phyloP scores from a whole-genome alignment of 2,888 invertebrate species.

The Gymnosoma rotundatum region DNA sequence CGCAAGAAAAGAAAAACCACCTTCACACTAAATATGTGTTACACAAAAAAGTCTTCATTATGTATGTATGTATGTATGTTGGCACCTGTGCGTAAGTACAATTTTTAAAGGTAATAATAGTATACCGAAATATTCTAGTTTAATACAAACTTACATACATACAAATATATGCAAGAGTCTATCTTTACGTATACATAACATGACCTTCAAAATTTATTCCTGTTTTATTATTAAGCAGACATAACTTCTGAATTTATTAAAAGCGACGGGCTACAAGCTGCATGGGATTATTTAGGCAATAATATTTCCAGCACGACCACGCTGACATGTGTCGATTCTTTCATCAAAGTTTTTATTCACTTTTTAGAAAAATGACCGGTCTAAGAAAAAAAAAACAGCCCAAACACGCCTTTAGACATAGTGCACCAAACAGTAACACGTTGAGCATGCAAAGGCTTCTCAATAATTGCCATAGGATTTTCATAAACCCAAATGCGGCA shows the following conservation, averaged over 20 bases:
- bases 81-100: neutral
- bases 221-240: slow-evolving; percentile 17
- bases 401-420: no score
- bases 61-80: neutral
- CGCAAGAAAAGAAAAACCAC: neutral
- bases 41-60: neutral
- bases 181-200: slow-evolving; percentile 28
- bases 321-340: no score
- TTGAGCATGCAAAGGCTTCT: no score
- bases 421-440: no score
- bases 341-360: no score
- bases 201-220: slow-evolving; percentile 63
- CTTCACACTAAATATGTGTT: neutral
- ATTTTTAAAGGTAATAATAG: neutral
- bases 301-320: no score
- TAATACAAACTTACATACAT: neutral
- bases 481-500: no score
- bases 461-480: no score
- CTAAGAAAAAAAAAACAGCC: no score
- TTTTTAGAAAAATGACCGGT: no score
- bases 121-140: slow-evolving; percentile 32
- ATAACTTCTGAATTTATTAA: neutral
- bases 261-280: neutral
- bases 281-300: neutral
- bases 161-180: neutral